Evolutionary conservation across 2,797 vertebrate species (phyloP).

Genomic region (Parauchenoglanis ngamensis): DNA sequence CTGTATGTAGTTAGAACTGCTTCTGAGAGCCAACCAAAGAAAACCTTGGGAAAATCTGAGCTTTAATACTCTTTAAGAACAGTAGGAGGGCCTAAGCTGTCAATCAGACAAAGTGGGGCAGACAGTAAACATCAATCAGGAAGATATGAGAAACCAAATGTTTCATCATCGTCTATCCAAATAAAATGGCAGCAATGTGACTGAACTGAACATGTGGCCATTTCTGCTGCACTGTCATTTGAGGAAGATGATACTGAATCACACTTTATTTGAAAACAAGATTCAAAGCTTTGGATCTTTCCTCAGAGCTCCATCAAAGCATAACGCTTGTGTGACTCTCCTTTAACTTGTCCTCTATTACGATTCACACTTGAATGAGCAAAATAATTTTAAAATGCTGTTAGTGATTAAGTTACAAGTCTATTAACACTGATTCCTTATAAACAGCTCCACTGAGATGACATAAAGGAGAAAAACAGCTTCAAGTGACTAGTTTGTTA

Average conservation of each 20-base stretch:
- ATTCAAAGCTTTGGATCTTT: neutral
- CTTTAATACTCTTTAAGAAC: neutral
- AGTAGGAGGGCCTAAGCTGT: neutral
- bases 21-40: neutral
- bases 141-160: neutral
- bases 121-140: neutral
- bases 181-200: neutral
- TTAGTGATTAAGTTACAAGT: neutral
- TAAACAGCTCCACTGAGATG: neutral
- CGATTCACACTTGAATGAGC: neutral
- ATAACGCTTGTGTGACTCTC: neutral
- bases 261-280: neutral
- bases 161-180: neutral
- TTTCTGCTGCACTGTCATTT: neutral
- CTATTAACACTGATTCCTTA: neutral
- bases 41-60: neutral
- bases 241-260: neutral
- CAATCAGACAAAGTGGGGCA: too few relatives aligned
- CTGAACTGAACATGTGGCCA: neutral
- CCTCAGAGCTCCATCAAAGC: neutral
- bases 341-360: neutral
- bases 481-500: neutral
- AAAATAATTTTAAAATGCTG: neutral
- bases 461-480: conserved; percentile 5
- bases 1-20: neutral